phyloP scores from a whole-genome alignment of 1,140 invertebrate species.

The Listronotus bonariensis region DNA sequence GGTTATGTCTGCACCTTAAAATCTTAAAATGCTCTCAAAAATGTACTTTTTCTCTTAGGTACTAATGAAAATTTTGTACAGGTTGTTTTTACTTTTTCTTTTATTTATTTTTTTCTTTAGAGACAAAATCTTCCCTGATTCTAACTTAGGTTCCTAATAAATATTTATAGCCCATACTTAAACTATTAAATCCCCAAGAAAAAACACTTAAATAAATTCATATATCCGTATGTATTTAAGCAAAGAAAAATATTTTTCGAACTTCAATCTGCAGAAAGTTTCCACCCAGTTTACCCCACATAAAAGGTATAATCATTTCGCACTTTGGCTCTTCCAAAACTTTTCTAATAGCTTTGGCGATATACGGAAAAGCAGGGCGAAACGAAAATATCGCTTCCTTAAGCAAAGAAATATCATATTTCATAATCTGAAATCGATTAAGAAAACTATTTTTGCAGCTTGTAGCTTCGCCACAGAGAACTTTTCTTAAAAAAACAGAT shows the following conservation, averaged over 20 bases:
- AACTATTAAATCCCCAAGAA: background rate
- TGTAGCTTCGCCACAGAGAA: too few species aligned
- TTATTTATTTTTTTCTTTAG: too few species aligned
- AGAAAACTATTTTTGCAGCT: too few species aligned
- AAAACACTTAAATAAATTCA: conserved; percentile 17
- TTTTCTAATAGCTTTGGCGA: conserved; percentile 13
- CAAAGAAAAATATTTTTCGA: conserved; percentile 13
- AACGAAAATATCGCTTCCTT: background rate
- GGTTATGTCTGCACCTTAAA: too few species aligned
- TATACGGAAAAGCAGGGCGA: conserved; percentile 8
- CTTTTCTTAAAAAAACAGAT: too few species aligned
- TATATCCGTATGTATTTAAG: conserved; percentile 3
- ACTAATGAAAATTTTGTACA: too few species aligned
- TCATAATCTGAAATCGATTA: conserved; percentile 19
- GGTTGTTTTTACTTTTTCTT: too few species aligned
- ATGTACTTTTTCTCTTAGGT: too few species aligned
- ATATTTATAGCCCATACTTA: too few species aligned
- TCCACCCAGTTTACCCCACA: conserved; percentile 14
- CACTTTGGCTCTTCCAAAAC: conserved; percentile 17
- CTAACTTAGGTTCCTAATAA: too few species aligned
- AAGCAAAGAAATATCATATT: conserved; percentile 9
- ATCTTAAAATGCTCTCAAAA: too few species aligned
- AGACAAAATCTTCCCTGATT: too few species aligned
- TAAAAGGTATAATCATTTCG: conserved; percentile 28
- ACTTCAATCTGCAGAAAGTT: conserved; percentile 9